A percentile compares a stretch with the other conserved stretches of the same genome.
Evolutionary conservation across 2,888 invertebrate species (phyloP).

Genomic region (Hydropsyche betteni): DNA sequence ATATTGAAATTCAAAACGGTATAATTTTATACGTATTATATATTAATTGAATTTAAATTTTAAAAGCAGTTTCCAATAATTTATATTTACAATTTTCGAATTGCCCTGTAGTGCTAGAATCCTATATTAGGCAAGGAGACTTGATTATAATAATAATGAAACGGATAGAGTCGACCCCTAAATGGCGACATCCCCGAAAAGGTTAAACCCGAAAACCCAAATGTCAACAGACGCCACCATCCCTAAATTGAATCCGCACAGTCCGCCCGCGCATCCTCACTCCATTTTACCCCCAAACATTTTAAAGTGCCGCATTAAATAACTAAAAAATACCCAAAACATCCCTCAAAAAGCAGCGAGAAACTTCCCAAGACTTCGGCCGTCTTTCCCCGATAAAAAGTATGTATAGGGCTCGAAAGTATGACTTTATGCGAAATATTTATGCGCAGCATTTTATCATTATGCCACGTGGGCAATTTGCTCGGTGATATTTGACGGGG

Average conservation of each 20-base stretch:
- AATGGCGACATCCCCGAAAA: conserved; percentile 49
- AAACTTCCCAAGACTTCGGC: no score
- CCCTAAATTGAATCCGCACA: conserved; percentile 37
- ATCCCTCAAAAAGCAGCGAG: background rate
- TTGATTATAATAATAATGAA: conserved; percentile 51
- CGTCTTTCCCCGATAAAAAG: no score
- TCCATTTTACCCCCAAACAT: conserved; percentile 18
- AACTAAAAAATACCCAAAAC: background rate
- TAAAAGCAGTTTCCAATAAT: no score
- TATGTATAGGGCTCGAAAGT: no score
- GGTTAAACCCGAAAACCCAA: conserved; percentile 50
- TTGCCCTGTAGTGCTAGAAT: conserved; percentile 20
- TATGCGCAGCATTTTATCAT: background rate
- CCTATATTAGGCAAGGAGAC: conserved; percentile 39
- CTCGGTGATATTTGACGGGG: conserved; percentile 39
- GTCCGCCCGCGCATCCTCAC: conserved; percentile 16
- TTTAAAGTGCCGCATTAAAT: background rate
- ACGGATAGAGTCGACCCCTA: conserved; percentile 45
- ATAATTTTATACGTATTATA: no score
- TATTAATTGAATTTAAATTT: no score
- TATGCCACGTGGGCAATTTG: conserved; percentile 30
- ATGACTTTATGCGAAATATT: background rate
- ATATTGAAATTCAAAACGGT: no score
- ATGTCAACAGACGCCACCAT: conserved; percentile 46
- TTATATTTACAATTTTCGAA: background rate